Evolutionary conservation across 2,888 invertebrate species (phyloP), one percentile per base, ranked within the genome.

Genomic region (Sycophila texana): DNA sequence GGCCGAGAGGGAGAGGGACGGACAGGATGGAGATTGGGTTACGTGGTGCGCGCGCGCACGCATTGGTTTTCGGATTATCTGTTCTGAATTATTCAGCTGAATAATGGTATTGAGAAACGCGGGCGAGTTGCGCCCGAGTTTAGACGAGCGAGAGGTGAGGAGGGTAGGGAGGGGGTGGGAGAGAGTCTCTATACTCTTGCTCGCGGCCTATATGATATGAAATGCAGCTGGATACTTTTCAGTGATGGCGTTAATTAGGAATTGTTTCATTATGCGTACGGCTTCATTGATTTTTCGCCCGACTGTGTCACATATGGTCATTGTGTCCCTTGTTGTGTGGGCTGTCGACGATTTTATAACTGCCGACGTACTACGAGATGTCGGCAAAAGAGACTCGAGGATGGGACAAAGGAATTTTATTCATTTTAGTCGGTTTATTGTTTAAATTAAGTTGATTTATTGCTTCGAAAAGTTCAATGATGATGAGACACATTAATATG

Each of bases 51-150:
- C 18, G 18, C 18, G 7, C n/a, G 26, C 18, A 20, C 57, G 57
- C 57, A 14, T 22, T 67, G 51, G 53, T 67, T 67, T 49, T 13
- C 55, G 14, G n/a, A 53, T 53, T 53, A 53, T 53, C 53, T 16
- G 53, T 53, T 53, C 53, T 53, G 14, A 53, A 53, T 53, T 53
- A 53, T n/a, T 53, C 53, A 53, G 53, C 53, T 53, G n/a, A 16
- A n/a, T 53, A 53, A 53, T 53, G 14, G 16, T 72, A 26, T 30
- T 4, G 39, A 16, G 10, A 4, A 30, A 10, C 30, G 61, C 61
- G 16, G 26, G 16, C 5, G 26, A 26, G 30, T 0, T 39, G 61
- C 10, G n/a, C 16, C 16, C 10, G 39, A 26, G 61, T 26, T 30
- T 61, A 30, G 60, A 60, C 26, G 30, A 26, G 61, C 26, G 61